A percentile compares a stretch with the other conserved stretches of the same genome.
Evolutionary conservation across 1,140 invertebrate genomes (phyloP).

Genomic region (Coenobita brevimanus): DNA sequence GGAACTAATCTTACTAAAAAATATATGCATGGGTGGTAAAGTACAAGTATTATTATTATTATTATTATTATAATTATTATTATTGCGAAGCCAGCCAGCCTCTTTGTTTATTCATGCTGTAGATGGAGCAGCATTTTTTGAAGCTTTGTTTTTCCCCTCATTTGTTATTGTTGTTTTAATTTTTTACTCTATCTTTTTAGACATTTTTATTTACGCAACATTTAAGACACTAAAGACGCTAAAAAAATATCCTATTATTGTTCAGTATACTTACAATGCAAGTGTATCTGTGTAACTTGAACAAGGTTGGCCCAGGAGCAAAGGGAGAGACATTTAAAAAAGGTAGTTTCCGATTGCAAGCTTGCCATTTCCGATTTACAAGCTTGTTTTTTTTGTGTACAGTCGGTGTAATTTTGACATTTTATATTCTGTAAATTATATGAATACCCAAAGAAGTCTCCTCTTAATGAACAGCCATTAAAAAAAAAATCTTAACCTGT

Average conservation of each 20-base stretch:
- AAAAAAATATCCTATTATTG: background rate
- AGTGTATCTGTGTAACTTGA: conserved; percentile 15
- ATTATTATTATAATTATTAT: conserved; percentile 28
- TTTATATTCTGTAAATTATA: too few relatives aligned
- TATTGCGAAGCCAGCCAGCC: conserved; percentile 19
- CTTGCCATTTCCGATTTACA: too few relatives aligned
- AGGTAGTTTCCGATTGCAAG: background rate
- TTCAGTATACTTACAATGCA: conserved; percentile 20
- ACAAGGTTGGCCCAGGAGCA: conserved; percentile 44
- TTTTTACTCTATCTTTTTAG: too few relatives aligned
- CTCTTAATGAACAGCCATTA: too few relatives aligned
- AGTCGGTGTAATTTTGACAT: too few relatives aligned
- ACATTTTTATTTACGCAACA: conserved; percentile 33
- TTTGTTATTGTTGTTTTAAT: too few relatives aligned
- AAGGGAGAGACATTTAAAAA: conserved; percentile 37
- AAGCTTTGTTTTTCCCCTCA: too few relatives aligned
- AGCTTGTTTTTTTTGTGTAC: too few relatives aligned
- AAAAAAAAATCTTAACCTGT: too few relatives aligned
- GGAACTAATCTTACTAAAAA: conserved; percentile 56
- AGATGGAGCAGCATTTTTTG: too few relatives aligned
- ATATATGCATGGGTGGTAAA: conserved; percentile 47
- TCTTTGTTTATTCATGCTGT: too few relatives aligned
- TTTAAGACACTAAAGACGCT: background rate
- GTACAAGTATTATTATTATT: conserved; percentile 29
- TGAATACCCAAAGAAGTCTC: too few relatives aligned